Evolutionary conservation across 1,140 invertebrate genomes (phyloP), one percentile per base, ranked within the genome.

Genomic region (Drosophila jambulina): DNA sequence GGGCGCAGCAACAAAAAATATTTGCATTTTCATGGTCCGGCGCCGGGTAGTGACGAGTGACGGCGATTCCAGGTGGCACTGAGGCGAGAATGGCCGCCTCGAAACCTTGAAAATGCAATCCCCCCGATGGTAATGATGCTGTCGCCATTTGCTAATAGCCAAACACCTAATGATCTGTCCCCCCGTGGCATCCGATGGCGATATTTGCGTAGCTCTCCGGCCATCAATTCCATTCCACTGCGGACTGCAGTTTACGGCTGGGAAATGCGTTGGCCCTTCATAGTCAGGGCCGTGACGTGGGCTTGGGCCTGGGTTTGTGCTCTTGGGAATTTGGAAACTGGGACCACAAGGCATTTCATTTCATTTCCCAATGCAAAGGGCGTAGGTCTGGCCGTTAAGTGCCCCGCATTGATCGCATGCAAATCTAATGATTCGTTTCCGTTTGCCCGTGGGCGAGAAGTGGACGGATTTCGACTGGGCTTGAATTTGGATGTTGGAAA

Each of bases 1-100:
- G 78, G 64, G 75, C 57, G 59, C 69, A 82, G 62, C 72, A 51
- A 32, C 36, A n/a, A 29, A 15, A 48, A 74, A 74, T 67, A 75
- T 90, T 90, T 90, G 85, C 85, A 90, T 90, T 90, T 87, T 90
- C 85, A 90, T 91, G 81, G 65, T 67, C 68, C 61, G 71, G 48
- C 58, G 78, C 60, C 43, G 25, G 49, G 58, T 23, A 29, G 32
- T 36, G 51, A 32, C 32, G 51, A 54, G 51, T 23, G 32, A 15
- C 19, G 21, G 15, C 53, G 15, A 40, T 38, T 69, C 69, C 49
- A 80, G 42, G 21, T 68, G 49, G 53, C 67, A 51, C 46, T 70
- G 63, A 45, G 53, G 54, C 71, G 76, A 34, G 56, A 74, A 62
- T 78, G 46, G 75, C 4, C 21, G 19, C 57, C 75, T 23, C 13